A percentile compares a stretch with the other conserved stretches of the same genome.
Conservation (phyloP, 2,113 vertebrate species). For the Upupa epops region DNA sequence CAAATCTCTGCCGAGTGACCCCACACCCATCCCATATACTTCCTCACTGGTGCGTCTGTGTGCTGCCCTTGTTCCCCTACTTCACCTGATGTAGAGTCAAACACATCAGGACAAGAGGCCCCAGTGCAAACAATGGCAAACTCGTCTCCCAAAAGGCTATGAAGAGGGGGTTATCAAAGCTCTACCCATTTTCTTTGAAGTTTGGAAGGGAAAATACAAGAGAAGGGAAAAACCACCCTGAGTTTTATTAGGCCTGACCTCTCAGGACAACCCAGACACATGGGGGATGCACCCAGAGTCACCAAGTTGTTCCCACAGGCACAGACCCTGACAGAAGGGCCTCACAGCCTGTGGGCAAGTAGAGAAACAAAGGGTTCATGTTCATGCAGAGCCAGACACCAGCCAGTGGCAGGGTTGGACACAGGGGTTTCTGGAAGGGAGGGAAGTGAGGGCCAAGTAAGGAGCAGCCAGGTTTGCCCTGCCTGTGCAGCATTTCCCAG, state of each 20-base stretch:
- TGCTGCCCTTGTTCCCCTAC: not conserved
- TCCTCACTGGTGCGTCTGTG: fast-evolving
- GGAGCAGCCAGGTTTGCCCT: not conserved
- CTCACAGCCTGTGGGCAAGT: fast-evolving
- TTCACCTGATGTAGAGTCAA: not conserved
- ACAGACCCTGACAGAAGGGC: not conserved
- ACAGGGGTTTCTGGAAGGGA: fast-evolving
- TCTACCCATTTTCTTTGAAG: fast-evolving
- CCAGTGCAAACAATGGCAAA: fast-evolving
- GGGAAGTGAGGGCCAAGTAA: not conserved
- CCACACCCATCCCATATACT: fast-evolving
- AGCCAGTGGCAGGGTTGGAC: fast-evolving
- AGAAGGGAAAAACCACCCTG: not conserved
- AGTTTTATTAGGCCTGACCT: constrained; percentile 38
- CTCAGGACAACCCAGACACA: not conserved
- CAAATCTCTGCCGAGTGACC: not conserved
- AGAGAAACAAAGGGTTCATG: fast-evolving
- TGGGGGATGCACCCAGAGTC: not conserved
- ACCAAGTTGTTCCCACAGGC: not conserved
- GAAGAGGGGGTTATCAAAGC: fast-evolving
- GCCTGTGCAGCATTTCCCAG: not conserved
- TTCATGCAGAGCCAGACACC: fast-evolving
- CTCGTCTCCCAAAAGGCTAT: not conserved
- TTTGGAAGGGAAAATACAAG: not conserved
- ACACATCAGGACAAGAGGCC: fast-evolving